Percentiles rank a stretch among this genome's conserved stretches.
Evolutionary conservation across 2,113 vertebrate species (phyloP).

Genomic region (Esox niger): DNA sequence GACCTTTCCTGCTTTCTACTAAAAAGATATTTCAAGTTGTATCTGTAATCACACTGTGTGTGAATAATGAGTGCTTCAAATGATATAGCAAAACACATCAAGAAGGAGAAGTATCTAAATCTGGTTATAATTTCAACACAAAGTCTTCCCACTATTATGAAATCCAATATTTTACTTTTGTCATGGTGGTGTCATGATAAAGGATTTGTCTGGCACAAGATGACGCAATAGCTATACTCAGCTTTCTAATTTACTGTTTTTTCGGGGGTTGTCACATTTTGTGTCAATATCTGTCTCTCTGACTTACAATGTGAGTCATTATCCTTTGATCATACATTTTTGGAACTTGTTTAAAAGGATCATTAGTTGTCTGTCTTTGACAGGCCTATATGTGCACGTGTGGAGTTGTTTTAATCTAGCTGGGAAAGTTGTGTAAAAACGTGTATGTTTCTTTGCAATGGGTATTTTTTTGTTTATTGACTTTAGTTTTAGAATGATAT

Average conservation of each 20-base stretch:
- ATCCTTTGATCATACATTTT: neutral
- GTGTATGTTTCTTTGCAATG: too few relatives aligned
- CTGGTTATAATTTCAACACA: slow-evolving; percentile 40
- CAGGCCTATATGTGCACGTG: too few relatives aligned
- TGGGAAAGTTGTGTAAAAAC: too few relatives aligned
- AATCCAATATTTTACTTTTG: slow-evolving; percentile 37
- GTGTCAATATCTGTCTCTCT: neutral
- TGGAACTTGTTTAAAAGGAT: too few relatives aligned
- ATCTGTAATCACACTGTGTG: slow-evolving; percentile 46
- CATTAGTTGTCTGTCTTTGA: too few relatives aligned
- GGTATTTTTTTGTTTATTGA: too few relatives aligned
- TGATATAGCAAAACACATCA: slow-evolving; percentile 29
- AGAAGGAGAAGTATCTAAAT: slow-evolving; percentile 24
- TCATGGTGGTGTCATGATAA: slow-evolving; percentile 7
- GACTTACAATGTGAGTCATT: neutral
- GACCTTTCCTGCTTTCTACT: slow-evolving; percentile 55
- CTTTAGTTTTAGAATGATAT: too few relatives aligned
- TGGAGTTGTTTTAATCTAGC: neutral
- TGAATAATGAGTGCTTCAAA: slow-evolving; percentile 35
- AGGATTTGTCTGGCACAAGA: neutral
- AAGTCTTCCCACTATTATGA: slow-evolving; percentile 39
- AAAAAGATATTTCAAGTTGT: slow-evolving; percentile 54
- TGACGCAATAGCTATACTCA: neutral
- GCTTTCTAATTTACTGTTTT: slow-evolving; percentile 7
- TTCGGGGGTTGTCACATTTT: neutral